These are phyloP conservation scores for Neogale vison DNA, from an alignment of 2,113 vertebrate species.

Conservation along the genomic window DNA sequence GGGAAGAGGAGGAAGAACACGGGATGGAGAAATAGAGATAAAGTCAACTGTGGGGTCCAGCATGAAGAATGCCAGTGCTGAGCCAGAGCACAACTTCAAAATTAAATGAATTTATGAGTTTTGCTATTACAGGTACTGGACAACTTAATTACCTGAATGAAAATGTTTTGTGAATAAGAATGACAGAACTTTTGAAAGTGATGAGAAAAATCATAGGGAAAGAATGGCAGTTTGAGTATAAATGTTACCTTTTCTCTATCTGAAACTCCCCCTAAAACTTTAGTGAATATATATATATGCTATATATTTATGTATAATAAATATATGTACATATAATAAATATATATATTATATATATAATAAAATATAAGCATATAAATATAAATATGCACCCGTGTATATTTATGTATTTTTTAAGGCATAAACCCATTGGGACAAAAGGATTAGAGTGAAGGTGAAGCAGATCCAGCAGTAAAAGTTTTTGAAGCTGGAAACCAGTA, in stretches of 20 bases:
- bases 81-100: background rate
- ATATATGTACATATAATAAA: no score
- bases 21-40: background rate
- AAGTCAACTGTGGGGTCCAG: background rate
- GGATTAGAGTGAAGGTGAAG: background rate
- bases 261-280: background rate
- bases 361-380: background rate
- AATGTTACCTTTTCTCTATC: background rate
- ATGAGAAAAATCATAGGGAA: background rate
- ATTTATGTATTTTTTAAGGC: background rate
- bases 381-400: background rate
- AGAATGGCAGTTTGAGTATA: background rate
- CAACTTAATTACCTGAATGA: conserved; percentile 49
- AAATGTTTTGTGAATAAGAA: conserved; percentile 39
- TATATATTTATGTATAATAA: no score
- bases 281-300: background rate
- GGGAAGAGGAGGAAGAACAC: background rate
- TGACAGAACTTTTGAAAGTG: conserved; percentile 27
- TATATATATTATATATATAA: background rate
- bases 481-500: background rate
- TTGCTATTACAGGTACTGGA: background rate
- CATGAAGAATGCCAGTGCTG: background rate
- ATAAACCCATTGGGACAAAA: background rate
- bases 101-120: background rate
- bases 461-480: background rate